Percentiles rank a stretch among this genome's conserved stretches.
These are phyloP conservation scores for Parus major DNA, from an alignment of 2,113 vertebrate species.

Conservation along the genomic window DNA sequence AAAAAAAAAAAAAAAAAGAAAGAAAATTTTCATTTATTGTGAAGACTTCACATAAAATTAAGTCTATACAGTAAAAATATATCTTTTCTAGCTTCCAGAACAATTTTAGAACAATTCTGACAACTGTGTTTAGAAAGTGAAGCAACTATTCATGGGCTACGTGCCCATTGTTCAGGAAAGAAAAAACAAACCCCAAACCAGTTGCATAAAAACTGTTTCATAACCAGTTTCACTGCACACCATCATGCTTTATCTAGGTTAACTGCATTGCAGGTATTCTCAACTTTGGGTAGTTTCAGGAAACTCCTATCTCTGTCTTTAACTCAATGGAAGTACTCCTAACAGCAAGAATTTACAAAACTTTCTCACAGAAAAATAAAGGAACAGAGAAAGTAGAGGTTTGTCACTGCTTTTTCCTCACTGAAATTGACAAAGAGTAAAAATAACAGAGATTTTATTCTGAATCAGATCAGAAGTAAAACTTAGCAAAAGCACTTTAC, in stretches of 20 bases:
- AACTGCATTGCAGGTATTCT: slow-evolving; percentile 3
- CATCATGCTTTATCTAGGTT: background rate
- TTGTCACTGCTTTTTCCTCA: background rate
- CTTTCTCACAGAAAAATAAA: background rate
- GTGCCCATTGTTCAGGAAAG: background rate
- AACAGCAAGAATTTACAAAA: background rate
- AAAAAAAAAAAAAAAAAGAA: background rate
- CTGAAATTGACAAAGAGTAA: background rate
- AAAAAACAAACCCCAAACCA: background rate
- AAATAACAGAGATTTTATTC: background rate
- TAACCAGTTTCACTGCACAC: background rate
- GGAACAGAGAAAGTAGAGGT: background rate
- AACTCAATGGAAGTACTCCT: background rate
- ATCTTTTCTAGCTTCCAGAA: background rate
- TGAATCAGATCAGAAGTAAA: background rate
- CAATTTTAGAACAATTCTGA: background rate
- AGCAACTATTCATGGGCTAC: rapidly evolving
- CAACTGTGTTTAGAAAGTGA: rapidly evolving
- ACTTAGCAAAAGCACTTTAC: background rate
- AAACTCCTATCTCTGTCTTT: background rate
- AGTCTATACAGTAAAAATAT: background rate
- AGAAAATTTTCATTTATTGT: background rate
- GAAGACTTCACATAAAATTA: background rate
- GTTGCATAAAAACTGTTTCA: background rate
- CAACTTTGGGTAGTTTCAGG: background rate